phyloP scores from a whole-genome alignment of 2,797 vertebrate genomes.

The Phoeniculus purpureus region DNA sequence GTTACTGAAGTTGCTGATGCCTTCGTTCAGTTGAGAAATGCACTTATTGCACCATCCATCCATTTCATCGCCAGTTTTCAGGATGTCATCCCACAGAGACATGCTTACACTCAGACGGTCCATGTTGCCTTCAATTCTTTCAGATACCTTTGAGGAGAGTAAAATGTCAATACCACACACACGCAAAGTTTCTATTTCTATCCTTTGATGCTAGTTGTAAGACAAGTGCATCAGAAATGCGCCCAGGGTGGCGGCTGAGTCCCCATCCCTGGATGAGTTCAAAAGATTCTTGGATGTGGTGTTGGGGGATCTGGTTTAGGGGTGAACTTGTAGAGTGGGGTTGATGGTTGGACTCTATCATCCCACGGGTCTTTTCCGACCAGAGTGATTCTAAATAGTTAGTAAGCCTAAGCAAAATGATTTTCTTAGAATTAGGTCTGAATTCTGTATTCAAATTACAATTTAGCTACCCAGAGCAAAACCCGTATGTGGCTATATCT shows the following conservation, averaged over 20 bases:
- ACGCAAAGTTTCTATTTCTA: not conserved
- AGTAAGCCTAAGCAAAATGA: not conserved
- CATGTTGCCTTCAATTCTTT: slow-evolving; percentile 88
- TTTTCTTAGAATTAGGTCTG: not conserved
- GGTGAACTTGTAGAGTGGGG: no score
- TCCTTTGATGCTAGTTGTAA: not conserved
- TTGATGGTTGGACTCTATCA: no score
- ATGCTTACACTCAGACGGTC: slow-evolving; percentile 82
- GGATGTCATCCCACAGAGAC: slow-evolving; percentile 89
- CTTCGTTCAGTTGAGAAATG: slow-evolving; percentile 84
- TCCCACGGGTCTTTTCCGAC: no score
- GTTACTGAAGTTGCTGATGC: slow-evolving; percentile 81
- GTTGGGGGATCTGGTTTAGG: no score
- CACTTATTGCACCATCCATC: slow-evolving; percentile 85
- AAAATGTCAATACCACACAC: not conserved
- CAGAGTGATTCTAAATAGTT: no score
- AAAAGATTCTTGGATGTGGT: no score
- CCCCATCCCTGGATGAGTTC: no score
- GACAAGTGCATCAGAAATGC: not conserved
- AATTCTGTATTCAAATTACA: not conserved
- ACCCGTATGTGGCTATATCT: not conserved
- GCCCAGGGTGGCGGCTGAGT: no score
- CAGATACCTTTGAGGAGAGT: slow-evolving; percentile 82
- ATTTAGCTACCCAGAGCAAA: not conserved
- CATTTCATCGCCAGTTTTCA: slow-evolving; percentile 85